Evolutionary conservation across 2,888 invertebrate species (phyloP).

Genomic region (Abscondita cerata): DNA sequence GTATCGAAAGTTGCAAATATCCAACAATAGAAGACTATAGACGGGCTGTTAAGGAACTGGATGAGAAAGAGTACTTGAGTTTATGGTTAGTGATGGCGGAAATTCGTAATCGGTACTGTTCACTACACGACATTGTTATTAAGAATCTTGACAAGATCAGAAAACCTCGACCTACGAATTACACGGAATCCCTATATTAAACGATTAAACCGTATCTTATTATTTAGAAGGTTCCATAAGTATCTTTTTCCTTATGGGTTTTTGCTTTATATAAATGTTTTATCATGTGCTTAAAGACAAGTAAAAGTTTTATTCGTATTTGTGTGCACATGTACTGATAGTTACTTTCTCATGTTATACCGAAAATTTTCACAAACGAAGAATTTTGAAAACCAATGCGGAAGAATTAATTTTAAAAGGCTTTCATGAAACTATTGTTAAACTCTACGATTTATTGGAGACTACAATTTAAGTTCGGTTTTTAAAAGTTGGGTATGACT

Average conservation of each 20-base stretch:
- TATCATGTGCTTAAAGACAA: constrained; percentile 6
- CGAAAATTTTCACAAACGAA: constrained; percentile 50
- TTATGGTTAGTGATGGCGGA: constrained; percentile 94
- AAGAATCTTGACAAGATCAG: constrained; percentile 99
- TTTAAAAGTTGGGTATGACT: too few relatives aligned
- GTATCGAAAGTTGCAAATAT: constrained; percentile 95
- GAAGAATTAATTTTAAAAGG: constrained; percentile 87
- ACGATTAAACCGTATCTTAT: constrained; percentile 17
- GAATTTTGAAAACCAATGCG: constrained; percentile 85
- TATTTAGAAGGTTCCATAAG: constrained; percentile 4
- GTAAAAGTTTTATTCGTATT: constrained; percentile 9
- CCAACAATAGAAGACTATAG: constrained; percentile 97
- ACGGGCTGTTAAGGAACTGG: constrained; percentile 89
- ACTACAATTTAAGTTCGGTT: too few relatives aligned
- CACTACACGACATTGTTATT: constrained; percentile 95
- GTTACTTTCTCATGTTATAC: too few relatives aligned
- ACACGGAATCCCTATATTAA: constrained; percentile 79
- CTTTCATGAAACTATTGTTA: constrained; percentile 93
- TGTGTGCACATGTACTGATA: too few relatives aligned
- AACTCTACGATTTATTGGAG: constrained; percentile 88
- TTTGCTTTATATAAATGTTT: constrained; percentile 6
- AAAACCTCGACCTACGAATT: constrained; percentile 92
- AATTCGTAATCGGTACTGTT: constrained; percentile 96
- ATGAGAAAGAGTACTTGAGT: constrained; percentile 96
- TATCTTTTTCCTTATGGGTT: not conserved